Conservation (phyloP, 2,113 vertebrate genomes). For the Saimiri boliviensis region DNA sequence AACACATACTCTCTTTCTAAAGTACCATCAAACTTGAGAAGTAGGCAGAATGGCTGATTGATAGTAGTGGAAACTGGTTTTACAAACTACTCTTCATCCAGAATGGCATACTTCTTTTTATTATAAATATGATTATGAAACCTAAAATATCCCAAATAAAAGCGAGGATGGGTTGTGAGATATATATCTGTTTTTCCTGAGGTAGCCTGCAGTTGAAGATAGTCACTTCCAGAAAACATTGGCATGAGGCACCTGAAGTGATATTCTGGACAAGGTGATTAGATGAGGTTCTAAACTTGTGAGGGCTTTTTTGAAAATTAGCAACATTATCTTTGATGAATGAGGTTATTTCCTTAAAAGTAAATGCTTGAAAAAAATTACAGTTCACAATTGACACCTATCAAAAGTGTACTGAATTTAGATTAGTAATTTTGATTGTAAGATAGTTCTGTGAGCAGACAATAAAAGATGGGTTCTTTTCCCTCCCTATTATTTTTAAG, state of each 20-base stretch:
- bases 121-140: conserved; percentile 33
- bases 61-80: conserved; percentile 40
- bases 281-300: conserved; percentile 43
- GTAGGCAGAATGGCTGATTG: neutral
- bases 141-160: conserved; percentile 55
- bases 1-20: conserved; percentile 16
- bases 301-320: conserved; percentile 42
- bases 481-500: conserved; percentile 48
- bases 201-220: conserved; percentile 6
- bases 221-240: neutral
- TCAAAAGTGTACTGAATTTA: conserved; percentile 47
- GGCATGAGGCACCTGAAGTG: neutral
- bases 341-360: conserved; percentile 44
- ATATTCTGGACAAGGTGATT: conserved; percentile 29
- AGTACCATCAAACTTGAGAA: conserved; percentile 47
- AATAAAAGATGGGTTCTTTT: conserved; percentile 4
- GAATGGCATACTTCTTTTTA: conserved; percentile 6
- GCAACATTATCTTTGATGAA: conserved; percentile 14
- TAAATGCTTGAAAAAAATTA: conserved; percentile 22
- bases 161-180: neutral
- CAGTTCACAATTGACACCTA: conserved; percentile 22
- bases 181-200: neutral
- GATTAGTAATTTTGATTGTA: conserved; percentile 54
- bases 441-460: conserved; percentile 28
- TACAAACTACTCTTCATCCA: conserved; percentile 43